Evolutionary conservation across 2,797 vertebrate species (phyloP), one percentile per base, ranked within the genome.

Genomic region (Amblyopsis hoosieri): DNA sequence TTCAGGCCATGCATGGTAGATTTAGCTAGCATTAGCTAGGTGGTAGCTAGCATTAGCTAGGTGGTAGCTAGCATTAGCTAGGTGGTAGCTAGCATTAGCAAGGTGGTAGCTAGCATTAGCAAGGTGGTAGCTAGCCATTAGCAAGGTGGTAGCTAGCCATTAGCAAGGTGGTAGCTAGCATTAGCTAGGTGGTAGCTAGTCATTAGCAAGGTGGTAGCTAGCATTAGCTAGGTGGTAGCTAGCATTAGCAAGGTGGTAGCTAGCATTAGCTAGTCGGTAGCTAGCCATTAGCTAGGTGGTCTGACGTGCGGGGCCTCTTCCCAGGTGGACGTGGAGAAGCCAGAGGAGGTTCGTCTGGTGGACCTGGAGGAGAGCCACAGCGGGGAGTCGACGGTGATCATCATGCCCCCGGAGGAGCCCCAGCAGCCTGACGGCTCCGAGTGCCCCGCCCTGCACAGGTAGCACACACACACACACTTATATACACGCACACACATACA

Each of bases 331-430:
- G 94, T 94, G 86, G 96, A 97, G 84, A 96, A 94, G 80, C 93
- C 95, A 0, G 97, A 98, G 78, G 90, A 94, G 0, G 75, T 91
- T 0, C 85, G 94, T 0, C 82, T 98, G 52, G 91, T 98, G 6
- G 96, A 97, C 52, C 84, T 96, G 75, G 96, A 98, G 0, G 96
- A 97, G 72, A 90, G 90, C 0, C 94, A 94, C 1, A 89, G 96
- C 0, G 95, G 94, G 0, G 96, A 98, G n/a, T 96, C 97, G 89
- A 98, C 96, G 0, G 96, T 98, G 23, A 97, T 98, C 64, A 97
- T 98, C 87, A 97, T 95, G 70, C 96, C 96, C 0, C 96, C 96
- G 0, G 96, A 98, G 66, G 94, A 95, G 10, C 96, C 96, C 0
- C 89, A 91, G 0, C 91, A 90, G 1, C 74, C 91, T 0, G 94